Base-by-base conservation (phyloP, 1,140 invertebrate genomes). In the Drosophila kurseongensis region DNA sequence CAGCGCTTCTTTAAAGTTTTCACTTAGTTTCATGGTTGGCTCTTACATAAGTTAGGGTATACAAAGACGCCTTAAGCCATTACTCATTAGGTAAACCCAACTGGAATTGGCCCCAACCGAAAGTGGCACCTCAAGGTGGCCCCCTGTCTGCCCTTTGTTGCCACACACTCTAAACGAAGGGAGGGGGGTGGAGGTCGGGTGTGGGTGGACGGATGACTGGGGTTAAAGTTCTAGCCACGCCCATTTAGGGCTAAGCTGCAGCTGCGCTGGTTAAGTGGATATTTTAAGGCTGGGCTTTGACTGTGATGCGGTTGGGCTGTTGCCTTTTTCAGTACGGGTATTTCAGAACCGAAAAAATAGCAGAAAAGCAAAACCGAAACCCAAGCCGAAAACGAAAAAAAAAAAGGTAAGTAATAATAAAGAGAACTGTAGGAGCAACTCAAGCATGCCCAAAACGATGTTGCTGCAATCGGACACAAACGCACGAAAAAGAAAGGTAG, bases 231-330 rank as follows among this genome's bases (percentile, higher is more conserved):
- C 16, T 10, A 29, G 54, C 58, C 75, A 82, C 80, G 82, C 83
- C 82, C 63, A 55, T 55, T 68, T 77, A 69, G 76, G 63, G 75
- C 63, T 47, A 48, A 41, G 54, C 62, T 68, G 50, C 54, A 80
- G 66, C 75, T 82, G 82, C 48, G 69, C 59, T 78, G 45, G 66
- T 58, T 55, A 65, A 63, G 56, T 82, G 75, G 52, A 67, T 40
- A 59, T 63, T 84, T 84, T 84, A 84, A 84, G 80, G 81, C 79
- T 73, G 77, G 81, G 81, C 72, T 75, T 57, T 54, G 58, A 36
- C 44, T 50, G 51, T 45, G 68, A 55, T 75, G 72, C 76, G 81
- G 76, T 76, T 80, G 75, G 62, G 61, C 76, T 80, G 69, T 63
- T 82, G 59, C 75, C 66, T 78, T 85, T 83, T 84, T 50, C 65